phyloP scores from a whole-genome alignment of 2,113 vertebrate species.

The Euleptes europaea region DNA sequence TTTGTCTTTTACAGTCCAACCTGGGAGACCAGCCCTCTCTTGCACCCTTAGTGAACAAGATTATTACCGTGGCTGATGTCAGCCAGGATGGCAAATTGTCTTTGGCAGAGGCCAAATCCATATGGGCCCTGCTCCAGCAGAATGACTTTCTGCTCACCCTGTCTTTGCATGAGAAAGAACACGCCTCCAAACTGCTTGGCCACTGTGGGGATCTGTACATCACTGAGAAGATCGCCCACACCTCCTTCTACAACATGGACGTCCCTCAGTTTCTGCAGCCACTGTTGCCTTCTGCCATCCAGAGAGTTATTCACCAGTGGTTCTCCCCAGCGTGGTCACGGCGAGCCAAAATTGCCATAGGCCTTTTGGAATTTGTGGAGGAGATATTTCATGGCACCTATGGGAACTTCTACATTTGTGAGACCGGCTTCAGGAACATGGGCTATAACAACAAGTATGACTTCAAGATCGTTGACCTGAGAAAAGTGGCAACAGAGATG shows the following conservation, averaged over 20 bases:
- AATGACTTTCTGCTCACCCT: slow-evolving; percentile 93
- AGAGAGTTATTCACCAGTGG: slow-evolving; percentile 87
- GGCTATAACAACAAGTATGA: slow-evolving; percentile 90
- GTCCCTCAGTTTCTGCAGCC: slow-evolving; percentile 82
- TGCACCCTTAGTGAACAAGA: slow-evolving; percentile 78
- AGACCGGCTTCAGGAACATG: slow-evolving; percentile 83
- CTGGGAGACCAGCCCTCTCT: slow-evolving; percentile 91
- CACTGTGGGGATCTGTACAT: slow-evolving; percentile 92
- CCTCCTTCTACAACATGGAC: slow-evolving; percentile 81
- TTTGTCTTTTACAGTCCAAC: slow-evolving; percentile 76
- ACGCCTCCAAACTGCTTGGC: slow-evolving; percentile 88
- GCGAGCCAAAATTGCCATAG: slow-evolving; percentile 90
- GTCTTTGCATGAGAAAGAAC: slow-evolving; percentile 89
- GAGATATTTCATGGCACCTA: slow-evolving; percentile 95
- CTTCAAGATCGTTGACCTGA: slow-evolving; percentile 93
- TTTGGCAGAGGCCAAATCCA: slow-evolving; percentile 92
- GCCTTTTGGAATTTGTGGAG: slow-evolving; percentile 94
- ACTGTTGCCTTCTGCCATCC: slow-evolving; percentile 80
- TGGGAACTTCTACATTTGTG: slow-evolving; percentile 93
- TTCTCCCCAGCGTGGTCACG: slow-evolving; percentile 91
- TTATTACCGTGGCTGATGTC: slow-evolving; percentile 89
- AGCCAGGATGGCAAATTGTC: slow-evolving; percentile 90
- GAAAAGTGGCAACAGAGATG: slow-evolving; percentile 86
- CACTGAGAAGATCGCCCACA: slow-evolving; percentile 84
- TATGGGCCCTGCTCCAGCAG: slow-evolving; percentile 93